phyloP scores from a whole-genome alignment of 30 jellyfish, hydroid and myxozoan genomes.

The Phacellophora camtschatica region DNA sequence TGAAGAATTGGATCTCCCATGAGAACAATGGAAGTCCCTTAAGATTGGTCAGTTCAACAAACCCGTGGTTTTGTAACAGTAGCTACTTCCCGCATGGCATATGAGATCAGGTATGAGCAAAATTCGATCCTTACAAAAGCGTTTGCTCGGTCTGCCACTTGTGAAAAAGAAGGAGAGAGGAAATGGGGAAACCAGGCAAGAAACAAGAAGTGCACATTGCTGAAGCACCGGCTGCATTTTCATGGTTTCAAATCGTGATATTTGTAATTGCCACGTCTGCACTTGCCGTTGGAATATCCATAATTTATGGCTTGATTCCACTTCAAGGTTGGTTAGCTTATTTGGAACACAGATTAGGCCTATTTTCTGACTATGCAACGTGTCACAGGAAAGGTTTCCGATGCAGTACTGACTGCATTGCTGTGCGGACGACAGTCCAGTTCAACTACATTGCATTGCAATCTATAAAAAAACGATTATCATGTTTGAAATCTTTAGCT shows the following conservation, averaged over 20 bases:
- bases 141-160: too few relatives aligned
- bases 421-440: too few relatives aligned
- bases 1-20: too few relatives aligned
- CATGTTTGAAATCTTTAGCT: too few relatives aligned
- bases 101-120: background rate
- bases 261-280: conserved; percentile 62
- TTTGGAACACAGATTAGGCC: background rate
- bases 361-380: background rate
- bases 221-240: conserved; percentile 25
- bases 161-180: too few relatives aligned
- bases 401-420: too few relatives aligned
- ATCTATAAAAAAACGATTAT: too few relatives aligned
- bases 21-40: too few relatives aligned
- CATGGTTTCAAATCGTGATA: conserved; percentile 55
- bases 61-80: background rate
- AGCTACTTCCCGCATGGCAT: background rate
- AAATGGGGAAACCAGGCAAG: conserved; percentile 10
- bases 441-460: too few relatives aligned
- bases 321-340: conserved; percentile 34
- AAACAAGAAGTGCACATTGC: conserved; percentile 13
- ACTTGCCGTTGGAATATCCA: conserved; percentile 53
- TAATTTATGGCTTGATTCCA: conserved; percentile 65
- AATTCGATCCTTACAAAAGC: background rate
- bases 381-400: too few relatives aligned
- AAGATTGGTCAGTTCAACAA: too few relatives aligned